A percentile compares a stretch with the other conserved stretches of the same genome.
These are phyloP conservation scores for Branchinecta lindahli DNA, from an alignment of 1,140 invertebrate species.

Conservation along the genomic window DNA sequence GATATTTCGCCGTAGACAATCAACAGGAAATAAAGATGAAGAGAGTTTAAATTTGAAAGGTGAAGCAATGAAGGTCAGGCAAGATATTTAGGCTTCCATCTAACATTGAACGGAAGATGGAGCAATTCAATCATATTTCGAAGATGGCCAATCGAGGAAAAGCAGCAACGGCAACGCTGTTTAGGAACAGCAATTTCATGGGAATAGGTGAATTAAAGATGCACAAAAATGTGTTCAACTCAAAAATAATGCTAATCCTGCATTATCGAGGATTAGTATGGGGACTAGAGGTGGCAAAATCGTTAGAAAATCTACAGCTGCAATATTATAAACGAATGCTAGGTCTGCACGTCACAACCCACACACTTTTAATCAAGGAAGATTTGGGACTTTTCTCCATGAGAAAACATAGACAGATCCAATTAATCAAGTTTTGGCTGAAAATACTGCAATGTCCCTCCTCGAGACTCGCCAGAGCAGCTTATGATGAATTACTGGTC, in stretches of 20 bases:
- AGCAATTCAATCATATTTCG: constrained; percentile 9
- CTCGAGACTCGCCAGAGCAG: too few species aligned
- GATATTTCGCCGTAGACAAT: constrained; percentile 5
- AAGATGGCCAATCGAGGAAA: constrained; percentile 5
- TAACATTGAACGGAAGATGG: constrained; percentile 8
- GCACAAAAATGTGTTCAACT: constrained; percentile 8
- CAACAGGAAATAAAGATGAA: constrained; percentile 1
- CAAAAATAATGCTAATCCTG: background rate
- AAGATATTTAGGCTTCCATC: constrained; percentile 2
- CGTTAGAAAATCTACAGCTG: constrained; percentile 5
- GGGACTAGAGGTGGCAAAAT: constrained; percentile 1
- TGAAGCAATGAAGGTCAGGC: background rate
- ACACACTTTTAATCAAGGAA: constrained; percentile 5
- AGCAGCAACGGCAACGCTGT: constrained; percentile 7
- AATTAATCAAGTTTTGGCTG: too few species aligned
- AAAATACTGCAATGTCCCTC: too few species aligned
- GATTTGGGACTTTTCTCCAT: constrained; percentile 5
- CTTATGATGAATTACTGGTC: too few species aligned
- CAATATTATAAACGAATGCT: constrained; percentile 9
- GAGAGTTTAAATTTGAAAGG: constrained; percentile 2
- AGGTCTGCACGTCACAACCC: constrained; percentile 3
- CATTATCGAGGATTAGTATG: background rate
- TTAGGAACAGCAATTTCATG: too few species aligned
- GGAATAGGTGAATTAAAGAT: constrained; percentile 1
- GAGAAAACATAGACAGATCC: too few species aligned